A percentile compares a stretch with the other conserved stretches of the same genome.
Evolutionary conservation across 2,113 vertebrate genomes (phyloP).

Genomic region (Oostethus manadensis): DNA sequence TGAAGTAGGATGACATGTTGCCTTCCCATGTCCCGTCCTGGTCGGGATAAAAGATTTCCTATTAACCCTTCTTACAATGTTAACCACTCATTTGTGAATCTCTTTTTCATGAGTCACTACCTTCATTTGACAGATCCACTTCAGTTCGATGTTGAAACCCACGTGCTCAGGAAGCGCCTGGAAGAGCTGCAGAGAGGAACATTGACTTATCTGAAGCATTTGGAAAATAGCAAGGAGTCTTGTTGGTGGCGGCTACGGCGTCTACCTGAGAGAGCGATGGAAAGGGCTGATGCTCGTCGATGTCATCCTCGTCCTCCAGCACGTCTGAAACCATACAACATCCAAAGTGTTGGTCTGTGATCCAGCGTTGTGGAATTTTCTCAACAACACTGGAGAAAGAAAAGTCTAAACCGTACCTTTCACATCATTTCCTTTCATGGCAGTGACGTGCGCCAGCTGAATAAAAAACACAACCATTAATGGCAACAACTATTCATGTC

Average conservation of each 20-base stretch:
- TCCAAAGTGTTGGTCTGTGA: neutral
- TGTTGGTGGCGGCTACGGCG: constrained; percentile 25
- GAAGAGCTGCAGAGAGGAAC: constrained; percentile 74
- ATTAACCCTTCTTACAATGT: too few species aligned
- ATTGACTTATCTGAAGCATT: neutral
- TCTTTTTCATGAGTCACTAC: constrained; percentile 46
- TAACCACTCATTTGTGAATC: neutral
- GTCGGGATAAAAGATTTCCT: constrained; percentile 4
- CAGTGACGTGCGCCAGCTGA: constrained; percentile 84
- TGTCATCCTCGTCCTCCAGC: constrained; percentile 79
- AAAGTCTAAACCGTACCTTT: constrained; percentile 73
- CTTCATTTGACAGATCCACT: constrained; percentile 93
- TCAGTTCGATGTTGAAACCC: constrained; percentile 96
- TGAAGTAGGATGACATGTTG: constrained; percentile 90
- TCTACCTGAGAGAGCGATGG: constrained; percentile 87
- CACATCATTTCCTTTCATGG: constrained; percentile 78
- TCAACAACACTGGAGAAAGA: neutral
- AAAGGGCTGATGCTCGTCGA: constrained; percentile 94
- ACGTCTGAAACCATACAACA: constrained; percentile 69
- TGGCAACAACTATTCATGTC: too few species aligned
- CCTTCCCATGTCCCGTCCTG: constrained; percentile 93
- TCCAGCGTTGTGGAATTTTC: neutral
- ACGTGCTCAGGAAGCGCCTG: constrained; percentile 85
- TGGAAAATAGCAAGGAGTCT: neutral
- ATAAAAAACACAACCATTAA: neutral